Evolutionary conservation across 2,797 vertebrate species (phyloP), one percentile per base, ranked within the genome.

Genomic region (Urocyon cinereoargenteus): DNA sequence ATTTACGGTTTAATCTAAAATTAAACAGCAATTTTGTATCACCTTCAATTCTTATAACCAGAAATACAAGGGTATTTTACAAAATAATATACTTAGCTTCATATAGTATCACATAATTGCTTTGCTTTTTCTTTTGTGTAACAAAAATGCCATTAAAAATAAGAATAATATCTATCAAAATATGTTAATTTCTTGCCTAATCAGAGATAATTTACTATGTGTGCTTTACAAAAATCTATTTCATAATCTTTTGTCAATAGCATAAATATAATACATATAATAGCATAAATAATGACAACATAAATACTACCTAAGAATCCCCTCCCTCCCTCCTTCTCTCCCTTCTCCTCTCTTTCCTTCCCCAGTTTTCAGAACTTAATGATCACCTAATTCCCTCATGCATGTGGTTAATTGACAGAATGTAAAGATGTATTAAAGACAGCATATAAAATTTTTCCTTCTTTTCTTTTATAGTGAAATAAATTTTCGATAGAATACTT

Each of bases 1-100:
- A 73, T 91, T 85, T 85, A 93, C 34, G 64, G 26, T 64, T 78
- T 72, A 90, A 94, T 7, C 6, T n/a, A 90, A 91, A 93, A 78
- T 7, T 6, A 94, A 75, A 61, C 24, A 49, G 61, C 72, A 70
- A 45, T 31, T 64, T 93, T 97, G 12, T 1, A 53, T 62, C 57
- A 34, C 28, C 31, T 4, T 28, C 1, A 34, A 36, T 53, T 91
- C 4, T n/a, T 15, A 86, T 45, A 45, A 7, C 1, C 62, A 92
- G 51, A 86, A 77, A 85, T 19, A 13, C 0, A 77, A 57, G 16
- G 2, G 6, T 84, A 1, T 57, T 66, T 57, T 66, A 49, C 6
- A 45, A 24, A 61, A 26, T 62, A 24, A 75, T n/a, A 26, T 72
- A 5, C 28, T 92, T 61, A 91, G 1, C 31, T 85, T 77, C 15